Evolutionary conservation across 2,888 invertebrate species (phyloP).

Genomic region (Mycogona germanica): DNA sequence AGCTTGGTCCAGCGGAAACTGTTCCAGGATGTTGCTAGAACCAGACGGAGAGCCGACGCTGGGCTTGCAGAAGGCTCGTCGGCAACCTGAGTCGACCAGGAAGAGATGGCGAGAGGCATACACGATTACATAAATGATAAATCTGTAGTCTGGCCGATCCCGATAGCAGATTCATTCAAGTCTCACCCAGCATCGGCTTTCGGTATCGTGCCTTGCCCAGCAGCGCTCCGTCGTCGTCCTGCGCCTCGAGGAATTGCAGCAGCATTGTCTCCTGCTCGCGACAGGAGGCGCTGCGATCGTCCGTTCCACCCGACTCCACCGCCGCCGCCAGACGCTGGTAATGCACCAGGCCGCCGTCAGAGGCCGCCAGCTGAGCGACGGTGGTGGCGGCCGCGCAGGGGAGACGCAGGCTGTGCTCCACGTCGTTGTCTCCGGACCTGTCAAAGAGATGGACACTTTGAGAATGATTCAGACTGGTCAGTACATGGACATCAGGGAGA

Average conservation of each 20-base stretch:
- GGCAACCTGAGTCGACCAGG: too few relatives aligned
- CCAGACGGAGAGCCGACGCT: too few relatives aligned
- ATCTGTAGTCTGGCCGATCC: too few relatives aligned
- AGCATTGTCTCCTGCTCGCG: background rate
- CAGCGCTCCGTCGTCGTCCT: background rate
- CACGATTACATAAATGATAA: too few relatives aligned
- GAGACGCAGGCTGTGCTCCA: conserved; percentile 39
- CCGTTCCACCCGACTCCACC: background rate
- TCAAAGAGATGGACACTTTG: background rate
- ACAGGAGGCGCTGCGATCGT: background rate
- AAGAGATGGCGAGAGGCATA: too few relatives aligned
- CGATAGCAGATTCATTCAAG: too few relatives aligned
- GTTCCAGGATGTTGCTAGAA: too few relatives aligned
- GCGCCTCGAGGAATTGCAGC: background rate
- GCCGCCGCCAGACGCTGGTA: background rate
- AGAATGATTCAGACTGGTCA: background rate
- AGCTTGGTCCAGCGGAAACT: too few relatives aligned
- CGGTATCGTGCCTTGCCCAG: background rate
- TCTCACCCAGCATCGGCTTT: background rate
- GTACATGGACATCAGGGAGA: conserved; percentile 23
- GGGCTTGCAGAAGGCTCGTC: too few relatives aligned
- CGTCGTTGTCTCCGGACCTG: conserved; percentile 54
- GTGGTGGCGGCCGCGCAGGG: too few relatives aligned
- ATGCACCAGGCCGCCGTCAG: background rate
- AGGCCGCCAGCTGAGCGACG: too few relatives aligned